Conservation (phyloP, 2,113 vertebrate species). For the Cheilinus undulatus region DNA sequence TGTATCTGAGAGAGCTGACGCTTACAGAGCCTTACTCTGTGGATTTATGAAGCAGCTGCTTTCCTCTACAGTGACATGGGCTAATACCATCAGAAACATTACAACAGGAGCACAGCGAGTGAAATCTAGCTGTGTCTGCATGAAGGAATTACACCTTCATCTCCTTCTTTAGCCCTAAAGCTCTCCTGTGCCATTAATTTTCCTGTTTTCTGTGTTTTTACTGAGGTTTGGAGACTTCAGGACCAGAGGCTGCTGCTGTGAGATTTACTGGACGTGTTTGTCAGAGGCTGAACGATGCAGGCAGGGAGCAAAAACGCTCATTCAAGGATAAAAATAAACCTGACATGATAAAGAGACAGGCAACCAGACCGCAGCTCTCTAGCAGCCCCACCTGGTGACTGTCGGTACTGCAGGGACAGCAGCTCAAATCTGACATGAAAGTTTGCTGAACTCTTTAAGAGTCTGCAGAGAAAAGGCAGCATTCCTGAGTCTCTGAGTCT, state of each 20-base stretch:
- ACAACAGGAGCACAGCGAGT: too few relatives aligned
- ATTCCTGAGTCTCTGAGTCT: too few relatives aligned
- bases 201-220: background rate
- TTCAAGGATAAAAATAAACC: conserved; percentile 31
- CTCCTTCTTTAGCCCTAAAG: too few relatives aligned
- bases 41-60: background rate
- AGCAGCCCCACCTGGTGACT: conserved; percentile 61
- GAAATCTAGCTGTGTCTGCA: too few relatives aligned
- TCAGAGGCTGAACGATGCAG: conserved; percentile 14
- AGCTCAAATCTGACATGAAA: background rate
- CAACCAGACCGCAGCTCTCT: conserved; percentile 42
- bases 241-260: conserved; percentile 3
- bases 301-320: conserved; percentile 17
- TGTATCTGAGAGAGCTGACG: conserved; percentile 7
- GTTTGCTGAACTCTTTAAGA: too few relatives aligned
- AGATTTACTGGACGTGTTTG: conserved; percentile 36
- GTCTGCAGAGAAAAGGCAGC: too few relatives aligned
- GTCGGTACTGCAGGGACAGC: conserved; percentile 40
- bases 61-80: background rate
- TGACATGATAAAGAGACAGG: background rate
- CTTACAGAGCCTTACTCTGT: too few relatives aligned
- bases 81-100: background rate
- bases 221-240: conserved; percentile 25
- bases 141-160: too few relatives aligned
- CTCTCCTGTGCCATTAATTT: background rate